phyloP scores from a whole-genome alignment of 2,113 vertebrate species.

The Haliaeetus leucogaster region DNA sequence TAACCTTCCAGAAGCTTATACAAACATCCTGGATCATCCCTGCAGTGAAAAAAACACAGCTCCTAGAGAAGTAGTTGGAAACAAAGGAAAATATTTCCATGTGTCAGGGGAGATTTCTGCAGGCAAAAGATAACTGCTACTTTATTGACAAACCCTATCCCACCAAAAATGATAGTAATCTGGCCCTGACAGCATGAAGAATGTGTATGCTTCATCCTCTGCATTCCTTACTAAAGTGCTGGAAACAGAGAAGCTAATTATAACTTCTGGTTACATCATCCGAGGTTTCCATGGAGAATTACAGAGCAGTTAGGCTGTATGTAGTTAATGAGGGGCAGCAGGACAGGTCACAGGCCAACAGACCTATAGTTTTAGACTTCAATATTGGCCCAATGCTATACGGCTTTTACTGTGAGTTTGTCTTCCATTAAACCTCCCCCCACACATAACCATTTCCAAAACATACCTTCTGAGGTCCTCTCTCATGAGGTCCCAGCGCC shows the following conservation, averaged over 20 bases:
- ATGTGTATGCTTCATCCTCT: background rate
- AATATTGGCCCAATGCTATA: background rate
- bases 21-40: slow-evolving; percentile 14
- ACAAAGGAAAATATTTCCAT: background rate
- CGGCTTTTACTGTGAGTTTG: background rate
- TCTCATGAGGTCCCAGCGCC: slow-evolving; percentile 97
- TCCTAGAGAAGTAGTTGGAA: background rate
- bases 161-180: background rate
- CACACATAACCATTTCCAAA: background rate
- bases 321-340: background rate
- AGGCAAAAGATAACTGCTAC: slow-evolving; percentile 25
- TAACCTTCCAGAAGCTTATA: slow-evolving; percentile 3
- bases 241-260: slow-evolving; percentile 1
- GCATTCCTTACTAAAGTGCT: background rate
- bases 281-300: slow-evolving; percentile 16
- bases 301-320: background rate
- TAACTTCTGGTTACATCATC: background rate
- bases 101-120: slow-evolving; percentile 8
- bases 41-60: background rate
- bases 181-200: background rate
- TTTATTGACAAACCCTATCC: slow-evolving; percentile 21
- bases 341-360: background rate
- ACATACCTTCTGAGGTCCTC: slow-evolving; percentile 86
- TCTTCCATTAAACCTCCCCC: background rate
- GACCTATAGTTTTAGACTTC: background rate